These are phyloP conservation scores for Copidosoma aretas DNA, from an alignment of 2,888 invertebrate genomes.

Conservation along the genomic window DNA sequence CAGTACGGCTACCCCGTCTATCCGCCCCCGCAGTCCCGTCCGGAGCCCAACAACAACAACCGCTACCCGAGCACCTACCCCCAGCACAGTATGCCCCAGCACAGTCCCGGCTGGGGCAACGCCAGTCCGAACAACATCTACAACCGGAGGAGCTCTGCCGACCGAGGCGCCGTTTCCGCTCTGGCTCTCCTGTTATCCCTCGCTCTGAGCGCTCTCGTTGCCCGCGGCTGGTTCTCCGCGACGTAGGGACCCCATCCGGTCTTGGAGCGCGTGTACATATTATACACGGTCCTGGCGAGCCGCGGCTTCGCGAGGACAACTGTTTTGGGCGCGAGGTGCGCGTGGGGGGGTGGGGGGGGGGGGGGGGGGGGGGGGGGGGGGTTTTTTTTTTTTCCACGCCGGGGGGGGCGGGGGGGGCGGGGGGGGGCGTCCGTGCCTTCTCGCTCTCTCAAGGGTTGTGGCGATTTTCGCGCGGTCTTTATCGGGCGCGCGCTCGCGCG, in stretches of 20 bases:
- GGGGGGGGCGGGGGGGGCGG: no score
- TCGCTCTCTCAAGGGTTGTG: no score
- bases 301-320: no score
- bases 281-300: no score
- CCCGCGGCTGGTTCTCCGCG: not conserved
- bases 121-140: conserved; percentile 13
- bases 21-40: conserved; percentile 35
- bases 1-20: conserved; percentile 42
- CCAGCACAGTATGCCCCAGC: conserved; percentile 29
- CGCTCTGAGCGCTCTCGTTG: not conserved
- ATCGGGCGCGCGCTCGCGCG: no score
- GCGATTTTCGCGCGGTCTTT: no score
- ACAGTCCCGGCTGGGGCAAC: conserved; percentile 28
- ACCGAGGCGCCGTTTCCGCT: not conserved
- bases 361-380: not conserved
- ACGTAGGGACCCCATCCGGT: not conserved
- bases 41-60: conserved; percentile 42
- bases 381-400: not conserved
- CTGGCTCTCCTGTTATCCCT: conserved; percentile 1
- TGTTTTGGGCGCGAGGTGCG: no score
- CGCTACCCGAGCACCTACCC: conserved; percentile 29
- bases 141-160: conserved; percentile 13
- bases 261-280: not conserved
- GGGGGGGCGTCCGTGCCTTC: not conserved
- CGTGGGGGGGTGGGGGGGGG: no score